Conservation (phyloP, 2,113 vertebrate species). For the Pionites leucogaster region DNA sequence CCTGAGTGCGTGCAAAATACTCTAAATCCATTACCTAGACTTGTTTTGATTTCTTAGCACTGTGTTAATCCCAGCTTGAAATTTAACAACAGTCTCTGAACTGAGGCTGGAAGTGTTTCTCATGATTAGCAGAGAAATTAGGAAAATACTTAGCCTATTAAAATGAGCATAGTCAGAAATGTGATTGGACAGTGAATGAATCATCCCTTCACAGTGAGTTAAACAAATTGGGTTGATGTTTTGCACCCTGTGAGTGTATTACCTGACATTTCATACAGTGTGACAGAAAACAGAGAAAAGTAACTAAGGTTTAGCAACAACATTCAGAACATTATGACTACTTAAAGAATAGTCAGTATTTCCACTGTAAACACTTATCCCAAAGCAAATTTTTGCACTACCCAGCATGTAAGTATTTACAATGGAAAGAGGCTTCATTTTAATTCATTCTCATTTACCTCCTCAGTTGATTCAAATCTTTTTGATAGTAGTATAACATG, state of each 20-base stretch:
- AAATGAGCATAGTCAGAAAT: constrained; percentile 5
- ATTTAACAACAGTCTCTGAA: constrained; percentile 13
- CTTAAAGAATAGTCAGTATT: not conserved
- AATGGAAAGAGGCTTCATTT: not conserved
- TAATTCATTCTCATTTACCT: not conserved
- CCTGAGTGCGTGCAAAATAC: not conserved
- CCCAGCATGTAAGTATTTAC: not conserved
- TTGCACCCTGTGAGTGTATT: not conserved
- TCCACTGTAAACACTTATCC: not conserved
- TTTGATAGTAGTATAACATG: not conserved
- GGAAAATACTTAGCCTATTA: constrained; percentile 39
- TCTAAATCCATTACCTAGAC: not conserved
- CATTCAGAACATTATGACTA: not conserved
- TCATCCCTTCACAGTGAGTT: constrained; percentile 40
- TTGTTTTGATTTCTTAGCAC: not conserved
- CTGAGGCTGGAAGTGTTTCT: constrained; percentile 38
- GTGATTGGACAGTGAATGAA: constrained; percentile 39
- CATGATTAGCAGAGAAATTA: constrained; percentile 57
- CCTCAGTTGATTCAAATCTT: not conserved
- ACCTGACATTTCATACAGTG: not conserved
- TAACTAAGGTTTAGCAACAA: not conserved
- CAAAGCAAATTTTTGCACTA: not conserved
- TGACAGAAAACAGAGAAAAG: not conserved
- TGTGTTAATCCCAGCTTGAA: constrained; percentile 16
- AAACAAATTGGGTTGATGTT: not conserved